phyloP scores from a whole-genome alignment of 2,888 invertebrate species.

The Meghimatium bilineatum region DNA sequence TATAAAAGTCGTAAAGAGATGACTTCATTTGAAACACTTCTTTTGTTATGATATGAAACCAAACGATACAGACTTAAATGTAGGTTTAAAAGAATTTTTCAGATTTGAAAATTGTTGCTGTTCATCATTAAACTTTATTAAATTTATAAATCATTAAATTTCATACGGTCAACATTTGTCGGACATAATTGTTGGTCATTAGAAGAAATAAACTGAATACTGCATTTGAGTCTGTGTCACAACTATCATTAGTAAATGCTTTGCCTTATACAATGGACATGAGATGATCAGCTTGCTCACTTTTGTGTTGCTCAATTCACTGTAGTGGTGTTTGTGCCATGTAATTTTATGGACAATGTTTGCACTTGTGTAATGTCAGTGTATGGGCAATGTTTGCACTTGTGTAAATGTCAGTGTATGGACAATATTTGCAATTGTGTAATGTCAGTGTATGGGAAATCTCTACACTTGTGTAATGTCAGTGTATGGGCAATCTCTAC shows the following conservation, averaged over 20 bases:
- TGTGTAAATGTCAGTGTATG: neutral
- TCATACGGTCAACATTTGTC: neutral
- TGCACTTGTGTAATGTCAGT: neutral
- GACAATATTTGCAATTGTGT: neutral
- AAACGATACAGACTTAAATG: constrained; percentile 41
- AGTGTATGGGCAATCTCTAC: neutral
- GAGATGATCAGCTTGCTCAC: neutral
- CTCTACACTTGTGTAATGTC: neutral
- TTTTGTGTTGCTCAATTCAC: neutral
- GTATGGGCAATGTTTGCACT: neutral
- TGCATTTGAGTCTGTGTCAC: constrained; percentile 47
- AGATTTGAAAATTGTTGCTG: neutral
- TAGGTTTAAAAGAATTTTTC: neutral
- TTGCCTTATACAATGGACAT: neutral
- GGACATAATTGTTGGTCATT: neutral
- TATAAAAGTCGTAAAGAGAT: neutral
- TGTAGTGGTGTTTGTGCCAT: no score
- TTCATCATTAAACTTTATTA: neutral
- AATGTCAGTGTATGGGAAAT: neutral
- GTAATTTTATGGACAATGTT: neutral
- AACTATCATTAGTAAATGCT: neutral
- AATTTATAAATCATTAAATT: neutral
- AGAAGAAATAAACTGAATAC: neutral
- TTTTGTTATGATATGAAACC: neutral
- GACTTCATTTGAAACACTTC: neutral